Evolutionary conservation across 2,113 vertebrate genomes (phyloP), one percentile per base, ranked within the genome.

Genomic region (Aramus guarauna): DNA sequence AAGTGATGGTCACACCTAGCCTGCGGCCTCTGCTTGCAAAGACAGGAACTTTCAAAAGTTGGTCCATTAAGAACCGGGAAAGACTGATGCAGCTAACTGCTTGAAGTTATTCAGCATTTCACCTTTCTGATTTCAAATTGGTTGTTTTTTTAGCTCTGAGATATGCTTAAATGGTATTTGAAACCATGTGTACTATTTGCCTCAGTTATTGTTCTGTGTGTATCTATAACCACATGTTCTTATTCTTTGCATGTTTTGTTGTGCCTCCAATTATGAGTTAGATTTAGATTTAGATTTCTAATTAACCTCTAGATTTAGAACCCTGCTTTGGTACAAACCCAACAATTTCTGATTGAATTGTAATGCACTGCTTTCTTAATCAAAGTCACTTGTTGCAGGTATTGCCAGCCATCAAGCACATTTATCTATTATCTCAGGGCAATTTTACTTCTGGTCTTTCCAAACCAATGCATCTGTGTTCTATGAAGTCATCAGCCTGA

Each of bases 11-110:
- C 34, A 47, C 39, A 87, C 32, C 27, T 73, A 37, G 19, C 43
- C 37, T 68, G 36, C 0, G 0, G 23, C 43, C 13, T 84, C 23
- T 82, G 4, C 56, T 62, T 81, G 18, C 23, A 60, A 17, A 69
- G 50, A 84, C 18, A 59, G 21, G 6, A 74, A 53, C 16, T 83
- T 69, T 76, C 32, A 88, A 68, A 88, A 64, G 16, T 43, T 62
- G 4, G 4, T n/a, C 58, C n/a, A 15, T 73, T 73, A 69, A 48
- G 37, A 94, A 58, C 4, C 2, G 27, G 14, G 29, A 88, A 78
- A 63, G 29, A 2, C 37, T 74, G 47, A 36, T 41, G 37, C 3
- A 29, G 7, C 34, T 77, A 74, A 37, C 29, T 80, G 9, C n/a
- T 90, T 58, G 11, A 76, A 48, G 30, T 69, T 88, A 39, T 53